These are phyloP conservation scores for Saguinus imperator DNA, from an alignment of 2,113 vertebrate genomes.

Conservation along the genomic window DNA sequence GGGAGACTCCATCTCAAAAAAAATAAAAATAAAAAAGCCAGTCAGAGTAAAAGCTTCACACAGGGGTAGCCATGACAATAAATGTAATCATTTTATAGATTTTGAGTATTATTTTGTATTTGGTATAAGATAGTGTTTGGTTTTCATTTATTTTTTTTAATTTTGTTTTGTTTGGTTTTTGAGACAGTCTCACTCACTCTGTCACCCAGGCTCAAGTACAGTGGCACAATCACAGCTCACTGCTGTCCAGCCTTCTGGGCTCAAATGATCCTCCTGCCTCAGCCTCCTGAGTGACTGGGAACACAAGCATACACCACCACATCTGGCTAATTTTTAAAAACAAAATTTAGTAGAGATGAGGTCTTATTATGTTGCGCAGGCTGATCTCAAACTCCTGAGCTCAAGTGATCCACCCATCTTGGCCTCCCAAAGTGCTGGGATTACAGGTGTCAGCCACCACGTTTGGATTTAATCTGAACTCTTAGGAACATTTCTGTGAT, in stretches of 20 bases:
- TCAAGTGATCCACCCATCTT: too few relatives aligned
- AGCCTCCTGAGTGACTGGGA: neutral
- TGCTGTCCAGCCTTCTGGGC: neutral
- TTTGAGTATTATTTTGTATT: neutral
- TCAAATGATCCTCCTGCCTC: neutral
- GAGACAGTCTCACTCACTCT: neutral
- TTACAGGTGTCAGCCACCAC: neutral
- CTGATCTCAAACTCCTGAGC: neutral
- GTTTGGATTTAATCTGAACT: neutral
- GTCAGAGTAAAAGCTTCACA: neutral
- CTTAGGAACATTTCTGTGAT: neutral
- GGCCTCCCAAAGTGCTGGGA: neutral
- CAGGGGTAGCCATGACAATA: neutral
- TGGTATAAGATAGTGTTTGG: neutral
- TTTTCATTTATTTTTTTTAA: neutral
- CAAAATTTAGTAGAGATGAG: neutral
- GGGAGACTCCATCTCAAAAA: too few relatives aligned
- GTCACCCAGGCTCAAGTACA: neutral
- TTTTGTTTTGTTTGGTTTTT: neutral
- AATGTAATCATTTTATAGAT: neutral
- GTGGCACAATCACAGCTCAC: neutral
- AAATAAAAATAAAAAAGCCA: too few relatives aligned
- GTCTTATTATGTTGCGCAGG: neutral
- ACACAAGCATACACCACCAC: neutral
- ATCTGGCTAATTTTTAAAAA: too few relatives aligned